These are phyloP conservation scores for Bombus fervidus DNA, from an alignment of 1,140 invertebrate species.

Conservation along the genomic window DNA sequence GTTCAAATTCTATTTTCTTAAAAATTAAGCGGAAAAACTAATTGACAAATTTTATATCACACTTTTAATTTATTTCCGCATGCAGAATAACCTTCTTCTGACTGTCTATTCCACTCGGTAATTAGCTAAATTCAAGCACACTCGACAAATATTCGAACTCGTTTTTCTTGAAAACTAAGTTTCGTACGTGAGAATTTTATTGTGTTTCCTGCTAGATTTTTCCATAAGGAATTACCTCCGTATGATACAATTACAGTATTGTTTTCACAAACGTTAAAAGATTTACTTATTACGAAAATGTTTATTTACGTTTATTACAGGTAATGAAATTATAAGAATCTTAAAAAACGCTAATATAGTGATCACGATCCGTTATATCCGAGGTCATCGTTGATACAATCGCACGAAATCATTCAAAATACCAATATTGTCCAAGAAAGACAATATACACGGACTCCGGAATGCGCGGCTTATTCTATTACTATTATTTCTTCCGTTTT, in stretches of 20 bases:
- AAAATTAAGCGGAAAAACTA: too few species aligned
- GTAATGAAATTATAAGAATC: not conserved
- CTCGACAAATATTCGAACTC: too few species aligned
- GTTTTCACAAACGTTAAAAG: not conserved
- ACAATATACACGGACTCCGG: not conserved
- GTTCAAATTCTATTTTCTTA: too few species aligned
- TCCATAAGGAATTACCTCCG: not conserved
- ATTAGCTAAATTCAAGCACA: too few species aligned
- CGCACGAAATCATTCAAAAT: not conserved
- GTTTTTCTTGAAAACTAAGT: too few species aligned
- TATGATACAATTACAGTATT: constrained; percentile 1
- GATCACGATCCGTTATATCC: not conserved
- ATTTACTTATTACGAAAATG: not conserved
- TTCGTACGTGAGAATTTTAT: too few species aligned
- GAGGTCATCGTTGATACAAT: not conserved
- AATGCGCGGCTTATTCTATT: not conserved
- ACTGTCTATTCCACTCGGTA: too few species aligned
- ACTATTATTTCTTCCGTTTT: constrained; percentile 81
- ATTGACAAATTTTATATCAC: too few species aligned
- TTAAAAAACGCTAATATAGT: not conserved
- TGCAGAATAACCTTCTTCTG: too few species aligned
- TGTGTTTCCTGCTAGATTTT: not conserved
- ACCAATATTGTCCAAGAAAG: not conserved
- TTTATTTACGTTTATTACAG: not conserved
- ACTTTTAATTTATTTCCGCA: too few species aligned